Percentiles rank a stretch among this genome's conserved stretches.
These are phyloP conservation scores for Sternotherus odoratus DNA, from an alignment of 2,797 vertebrate species.

Conservation along the genomic window DNA sequence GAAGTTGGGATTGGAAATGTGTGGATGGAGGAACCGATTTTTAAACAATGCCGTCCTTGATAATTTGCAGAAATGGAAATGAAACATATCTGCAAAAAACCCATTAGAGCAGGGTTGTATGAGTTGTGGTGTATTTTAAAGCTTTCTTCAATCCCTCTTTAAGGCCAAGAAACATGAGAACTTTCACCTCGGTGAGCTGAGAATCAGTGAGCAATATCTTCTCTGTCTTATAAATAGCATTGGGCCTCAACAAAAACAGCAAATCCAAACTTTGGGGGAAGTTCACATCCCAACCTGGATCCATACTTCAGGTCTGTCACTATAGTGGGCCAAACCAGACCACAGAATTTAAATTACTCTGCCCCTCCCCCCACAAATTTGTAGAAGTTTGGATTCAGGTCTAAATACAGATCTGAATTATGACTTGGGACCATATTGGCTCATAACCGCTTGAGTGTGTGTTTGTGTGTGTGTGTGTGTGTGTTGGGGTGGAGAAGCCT, in stretches of 20 bases:
- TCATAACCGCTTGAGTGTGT: not conserved
- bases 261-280: not conserved
- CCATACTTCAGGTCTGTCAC: not conserved
- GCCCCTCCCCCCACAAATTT: too few species aligned
- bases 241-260: not conserved
- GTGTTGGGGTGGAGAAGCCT: not conserved
- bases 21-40: not conserved
- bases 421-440: not conserved
- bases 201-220: not conserved
- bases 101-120: not conserved
- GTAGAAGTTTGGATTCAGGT: not conserved
- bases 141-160: not conserved
- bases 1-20: not conserved
- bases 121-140: not conserved
- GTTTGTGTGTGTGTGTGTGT: not conserved
- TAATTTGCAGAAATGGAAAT: not conserved
- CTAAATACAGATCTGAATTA: not conserved
- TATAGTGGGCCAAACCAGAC: not conserved
- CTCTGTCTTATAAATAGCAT: not conserved
- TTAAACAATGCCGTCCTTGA: not conserved
- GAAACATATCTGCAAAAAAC: not conserved
- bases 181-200: not conserved
- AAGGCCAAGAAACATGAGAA: not conserved
- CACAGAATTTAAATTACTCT: not conserved
- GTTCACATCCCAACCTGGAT: not conserved